Base-by-base conservation (phyloP, 2,113 vertebrate species). In the Podiceps cristatus region DNA sequence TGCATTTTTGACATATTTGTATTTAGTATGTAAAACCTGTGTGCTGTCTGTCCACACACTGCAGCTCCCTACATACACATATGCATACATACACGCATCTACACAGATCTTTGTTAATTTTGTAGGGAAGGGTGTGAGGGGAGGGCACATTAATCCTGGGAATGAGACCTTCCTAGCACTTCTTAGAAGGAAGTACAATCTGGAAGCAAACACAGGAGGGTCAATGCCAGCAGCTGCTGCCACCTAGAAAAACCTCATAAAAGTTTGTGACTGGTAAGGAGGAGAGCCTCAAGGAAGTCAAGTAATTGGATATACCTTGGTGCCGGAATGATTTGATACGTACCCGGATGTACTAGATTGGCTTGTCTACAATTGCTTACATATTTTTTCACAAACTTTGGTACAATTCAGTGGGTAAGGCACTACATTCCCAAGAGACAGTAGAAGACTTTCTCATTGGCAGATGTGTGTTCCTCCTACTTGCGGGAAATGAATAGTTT, bases 401-500 rank as follows among this genome's bases (percentile, higher is more conserved):
- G 18, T 44, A 18, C 20, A 42, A 18, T 92, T 80, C 66, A 22
- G 7, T 80, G 29, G 27, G 16, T 50, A 55, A 74, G 20, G 16
- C 5, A 66, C 22, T 52, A 16, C 13, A 10, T 67, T 84, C 74
- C 49, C 47, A 78, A 68, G 49, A 85, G 24, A 58, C 4, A 59
- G 27, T 14, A 74, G 22, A 71, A 12, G 27, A 84, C 13, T 59
- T 85, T 52, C 10, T 22, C 13, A 27, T 16, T 44, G 85, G 37
- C 44, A 80, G 49, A 94, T 68, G 18, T 18, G 35, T 18, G 53
- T 68, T 91, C 53, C 35, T 72, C 22, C 25, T 87, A 23, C 18
- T 81, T 87, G 55, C 91, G 67, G 66, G 42, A 78, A 89, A 71
- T 52, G 75, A 87, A 28, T 76, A 56, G 58, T 92, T 86, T 80